These are phyloP conservation scores for Halictus ligatus DNA, from an alignment of 2,888 invertebrate genomes.

Conservation along the genomic window DNA sequence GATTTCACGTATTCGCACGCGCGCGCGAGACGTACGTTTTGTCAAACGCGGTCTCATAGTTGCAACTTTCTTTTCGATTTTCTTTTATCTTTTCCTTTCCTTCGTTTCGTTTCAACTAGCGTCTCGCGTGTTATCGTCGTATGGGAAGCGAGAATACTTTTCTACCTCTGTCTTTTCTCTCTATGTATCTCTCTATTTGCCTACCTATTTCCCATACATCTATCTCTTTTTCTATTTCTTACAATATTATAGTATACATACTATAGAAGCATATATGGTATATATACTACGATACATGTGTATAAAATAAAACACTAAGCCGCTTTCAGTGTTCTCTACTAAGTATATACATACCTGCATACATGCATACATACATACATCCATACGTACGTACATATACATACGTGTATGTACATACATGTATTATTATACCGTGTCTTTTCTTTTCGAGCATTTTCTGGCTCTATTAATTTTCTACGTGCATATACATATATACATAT, in stretches of 20 bases:
- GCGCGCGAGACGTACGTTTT: not conserved
- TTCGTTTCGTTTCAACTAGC: constrained; percentile 37
- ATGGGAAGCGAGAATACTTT: constrained; percentile 48
- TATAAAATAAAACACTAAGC: constrained; percentile 82
- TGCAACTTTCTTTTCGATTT: constrained; percentile 13
- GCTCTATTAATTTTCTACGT: constrained; percentile 77
- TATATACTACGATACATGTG: constrained; percentile 58
- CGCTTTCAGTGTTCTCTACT: constrained; percentile 83
- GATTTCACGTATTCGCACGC: not conserved
- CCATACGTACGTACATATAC: constrained; percentile 66
- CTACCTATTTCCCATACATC: constrained; percentile 14
- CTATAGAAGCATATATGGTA: constrained; percentile 21
- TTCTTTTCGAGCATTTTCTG: constrained; percentile 74
- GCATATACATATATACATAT: constrained; percentile 67
- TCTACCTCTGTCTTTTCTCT: constrained; percentile 32
- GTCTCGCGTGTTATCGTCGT: constrained; percentile 47
- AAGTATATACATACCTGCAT: constrained; percentile 71
- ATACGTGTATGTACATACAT: constrained; percentile 71
- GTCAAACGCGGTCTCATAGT: constrained; percentile 25
- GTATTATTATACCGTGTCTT: constrained; percentile 65
- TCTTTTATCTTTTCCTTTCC: not conserved
- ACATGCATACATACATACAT: constrained; percentile 63
- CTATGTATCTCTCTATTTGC: constrained; percentile 23
- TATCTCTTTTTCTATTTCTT: constrained; percentile 13
- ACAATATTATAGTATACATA: constrained; percentile 7